Evolutionary conservation across 35 echinoderm and acorn worm genomes (phyloP).

Genomic region (Lytechinus variegatus): DNA sequence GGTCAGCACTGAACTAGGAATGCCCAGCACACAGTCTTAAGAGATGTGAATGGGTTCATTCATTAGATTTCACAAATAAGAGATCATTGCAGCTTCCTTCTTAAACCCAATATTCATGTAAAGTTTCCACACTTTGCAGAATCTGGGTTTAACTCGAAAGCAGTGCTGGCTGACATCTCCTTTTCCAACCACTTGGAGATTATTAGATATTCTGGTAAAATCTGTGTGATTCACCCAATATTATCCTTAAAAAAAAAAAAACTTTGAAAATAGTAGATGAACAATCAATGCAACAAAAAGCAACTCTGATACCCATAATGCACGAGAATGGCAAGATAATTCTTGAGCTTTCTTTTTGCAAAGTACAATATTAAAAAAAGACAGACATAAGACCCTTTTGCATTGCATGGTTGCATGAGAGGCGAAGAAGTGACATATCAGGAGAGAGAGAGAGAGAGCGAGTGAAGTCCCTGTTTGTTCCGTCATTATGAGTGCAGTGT

Average conservation of each 20-base stretch:
- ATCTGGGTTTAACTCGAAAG: too few species aligned
- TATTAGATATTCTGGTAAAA: too few species aligned
- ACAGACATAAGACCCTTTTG: not conserved
- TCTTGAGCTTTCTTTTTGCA: not conserved
- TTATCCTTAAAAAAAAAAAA: not conserved
- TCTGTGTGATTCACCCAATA: too few species aligned
- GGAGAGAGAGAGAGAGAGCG: not conserved
- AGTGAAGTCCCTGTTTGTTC: slow-evolving; percentile 14
- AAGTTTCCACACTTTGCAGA: too few species aligned
- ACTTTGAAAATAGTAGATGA: not conserved
- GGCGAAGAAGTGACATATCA: not conserved
- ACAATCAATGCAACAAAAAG: not conserved
- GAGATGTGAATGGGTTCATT: too few species aligned
- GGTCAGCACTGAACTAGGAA: too few species aligned
- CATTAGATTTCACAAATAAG: too few species aligned
- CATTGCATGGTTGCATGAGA: not conserved
- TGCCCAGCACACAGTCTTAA: too few species aligned
- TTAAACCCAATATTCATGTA: too few species aligned
- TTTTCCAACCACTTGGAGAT: too few species aligned
- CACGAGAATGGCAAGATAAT: not conserved
- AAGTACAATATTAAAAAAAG: not conserved
- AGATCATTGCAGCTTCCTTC: too few species aligned
- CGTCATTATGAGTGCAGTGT: not conserved
- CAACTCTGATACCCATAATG: slow-evolving; percentile 1
- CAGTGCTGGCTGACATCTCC: too few species aligned